Evolutionary conservation across 2,113 vertebrate genomes (phyloP).

Genomic region (Larimichthys crocea): DNA sequence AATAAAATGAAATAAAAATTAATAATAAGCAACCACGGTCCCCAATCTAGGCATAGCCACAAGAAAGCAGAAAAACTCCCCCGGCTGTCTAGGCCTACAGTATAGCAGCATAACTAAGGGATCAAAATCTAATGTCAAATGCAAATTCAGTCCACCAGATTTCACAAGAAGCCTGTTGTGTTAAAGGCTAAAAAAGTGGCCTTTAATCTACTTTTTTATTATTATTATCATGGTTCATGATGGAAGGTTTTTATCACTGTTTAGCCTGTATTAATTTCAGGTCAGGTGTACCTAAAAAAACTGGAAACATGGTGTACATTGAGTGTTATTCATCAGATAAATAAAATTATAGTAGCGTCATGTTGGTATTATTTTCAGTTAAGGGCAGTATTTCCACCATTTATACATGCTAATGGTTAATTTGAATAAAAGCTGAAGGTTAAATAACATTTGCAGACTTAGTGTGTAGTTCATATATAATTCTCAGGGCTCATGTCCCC

Average conservation of each 20-base stretch:
- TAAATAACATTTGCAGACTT: background rate
- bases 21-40: no score
- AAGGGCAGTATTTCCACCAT: background rate
- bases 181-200: no score
- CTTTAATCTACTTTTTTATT: no score
- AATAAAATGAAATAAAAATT: background rate
- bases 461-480: background rate
- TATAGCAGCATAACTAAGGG: no score
- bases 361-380: background rate
- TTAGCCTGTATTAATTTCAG: background rate
- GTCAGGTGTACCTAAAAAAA: background rate
- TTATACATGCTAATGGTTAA: background rate
- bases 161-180: no score
- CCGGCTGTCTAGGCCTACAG: no score
- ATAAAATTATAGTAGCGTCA: background rate
- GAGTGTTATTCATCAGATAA: background rate
- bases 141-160: no score
- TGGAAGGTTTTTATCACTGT: background rate
- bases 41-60: no score
- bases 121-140: no score
- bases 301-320: background rate
- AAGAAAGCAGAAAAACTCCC: no score
- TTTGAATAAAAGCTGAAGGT: background rate
- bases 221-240: background rate
- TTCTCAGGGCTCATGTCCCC: background rate